Evolutionary conservation across 2,113 vertebrate genomes (phyloP), one percentile per base, ranked within the genome.

Genomic region (Dryoscopus gambensis): DNA sequence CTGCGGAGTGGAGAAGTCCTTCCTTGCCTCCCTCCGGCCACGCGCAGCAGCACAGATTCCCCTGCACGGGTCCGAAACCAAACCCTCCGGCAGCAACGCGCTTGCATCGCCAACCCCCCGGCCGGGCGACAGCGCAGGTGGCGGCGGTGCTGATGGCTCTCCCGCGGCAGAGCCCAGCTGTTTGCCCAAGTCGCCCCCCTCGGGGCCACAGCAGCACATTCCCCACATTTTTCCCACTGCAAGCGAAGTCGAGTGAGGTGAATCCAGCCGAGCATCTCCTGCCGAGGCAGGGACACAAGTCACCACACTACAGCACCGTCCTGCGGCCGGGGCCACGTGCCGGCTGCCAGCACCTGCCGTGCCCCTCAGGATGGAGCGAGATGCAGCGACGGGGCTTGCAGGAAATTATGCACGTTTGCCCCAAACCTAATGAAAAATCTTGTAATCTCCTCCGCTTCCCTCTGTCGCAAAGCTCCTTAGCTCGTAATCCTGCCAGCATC

Each of bases 381-480:
- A 53, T 53, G 55, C 2, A 15, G 71, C 11, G 16, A 35, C 0
- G 8, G 46, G 39, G 50, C 27, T 70, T 39, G 27, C 2, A 6
- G 83, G 63, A 31, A 71, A 63, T 37, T 10, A 71, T 7, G 16
- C n/a, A 44, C 15, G 13, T 17, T 65, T 11, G 1, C 62, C 53
- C 42, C 64, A 21, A 13, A 65, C 49, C 67, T 42, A 80, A 95
- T 23, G 76, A 73, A 62, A 84, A 89, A 56, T 79, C 67, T 62
- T 53, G 70, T 93, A 94, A 95, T 95, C 95, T 77, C 69, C 82
- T 59, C 79, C 0, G 13, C 67, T 89, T 68, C 33, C 95, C 70
- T 25, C 74, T 49, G 84, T 76, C 4, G 6, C 68, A 91, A 94
- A 96, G 90, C 92, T 86, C 79, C 90, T 97, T 94, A 95, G 90